Evolutionary conservation across 2,113 vertebrate genomes (phyloP).

Genomic region (Barbus barbus): DNA sequence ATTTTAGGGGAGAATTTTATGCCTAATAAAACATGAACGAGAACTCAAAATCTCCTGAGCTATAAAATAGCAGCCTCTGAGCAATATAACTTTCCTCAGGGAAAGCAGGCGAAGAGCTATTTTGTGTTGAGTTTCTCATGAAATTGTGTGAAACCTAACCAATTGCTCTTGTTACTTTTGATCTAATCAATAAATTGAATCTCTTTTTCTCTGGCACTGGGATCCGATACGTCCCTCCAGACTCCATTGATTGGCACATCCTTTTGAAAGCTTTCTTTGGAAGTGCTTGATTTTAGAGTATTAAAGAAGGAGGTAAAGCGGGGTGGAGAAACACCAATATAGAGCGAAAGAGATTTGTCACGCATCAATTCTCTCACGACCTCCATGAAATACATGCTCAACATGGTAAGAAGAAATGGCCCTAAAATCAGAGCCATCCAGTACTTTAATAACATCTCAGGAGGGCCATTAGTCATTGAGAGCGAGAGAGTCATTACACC

Average conservation of each 20-base stretch:
- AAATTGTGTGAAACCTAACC: constrained; percentile 9
- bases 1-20: background rate
- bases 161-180: constrained; percentile 19
- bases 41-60: background rate
- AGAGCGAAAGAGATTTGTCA: constrained; percentile 2
- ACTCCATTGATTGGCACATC: constrained; percentile 17
- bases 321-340: background rate
- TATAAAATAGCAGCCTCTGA: background rate
- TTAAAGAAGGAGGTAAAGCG: background rate
- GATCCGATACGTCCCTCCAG: background rate
- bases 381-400: background rate
- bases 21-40: background rate
- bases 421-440: constrained; percentile 22
- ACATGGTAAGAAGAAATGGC: background rate
- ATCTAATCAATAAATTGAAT: constrained; percentile 33
- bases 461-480: constrained; percentile 10
- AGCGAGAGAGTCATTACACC: constrained; percentile 13
- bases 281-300: background rate
- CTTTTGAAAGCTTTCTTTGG: constrained; percentile 21
- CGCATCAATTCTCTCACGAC: background rate
- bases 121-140: constrained; percentile 8
- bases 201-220: constrained; percentile 5
- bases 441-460: constrained; percentile 23
- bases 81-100: background rate
- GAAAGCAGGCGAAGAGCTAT: background rate